These are phyloP conservation scores for Scolopax rusticola DNA, from an alignment of 2,797 vertebrate genomes.

Conservation along the genomic window DNA sequence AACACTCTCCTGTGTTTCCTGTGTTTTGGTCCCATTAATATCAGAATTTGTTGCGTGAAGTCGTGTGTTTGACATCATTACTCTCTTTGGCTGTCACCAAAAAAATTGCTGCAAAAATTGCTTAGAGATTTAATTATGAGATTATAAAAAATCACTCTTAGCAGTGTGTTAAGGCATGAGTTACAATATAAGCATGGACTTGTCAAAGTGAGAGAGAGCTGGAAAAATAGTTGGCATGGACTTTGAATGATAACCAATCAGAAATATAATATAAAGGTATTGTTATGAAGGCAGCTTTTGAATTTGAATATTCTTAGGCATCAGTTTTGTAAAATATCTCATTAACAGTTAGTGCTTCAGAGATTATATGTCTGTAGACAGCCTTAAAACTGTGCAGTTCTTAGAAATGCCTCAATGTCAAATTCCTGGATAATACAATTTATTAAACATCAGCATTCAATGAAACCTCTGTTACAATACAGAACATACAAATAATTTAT, in stretches of 20 bases:
- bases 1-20: background rate
- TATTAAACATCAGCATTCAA: background rate
- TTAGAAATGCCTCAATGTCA: background rate
- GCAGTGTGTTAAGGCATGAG: slow-evolving; percentile 34
- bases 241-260: slow-evolving; percentile 31
- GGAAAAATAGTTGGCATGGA: background rate
- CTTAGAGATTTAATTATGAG: slow-evolving; percentile 51
- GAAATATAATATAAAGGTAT: background rate
- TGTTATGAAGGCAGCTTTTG: background rate
- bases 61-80: background rate
- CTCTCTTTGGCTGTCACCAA: background rate
- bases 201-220: background rate
- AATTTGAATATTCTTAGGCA: background rate
- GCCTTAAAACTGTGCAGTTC: background rate
- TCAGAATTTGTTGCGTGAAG: background rate
- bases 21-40: background rate
- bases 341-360: background rate
- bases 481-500: background rate
- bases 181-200: slow-evolving; percentile 34
- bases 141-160: slow-evolving; percentile 30
- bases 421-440: background rate
- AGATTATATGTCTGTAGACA: background rate
- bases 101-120: background rate
- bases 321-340: background rate
- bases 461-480: background rate